phyloP scores from a whole-genome alignment of 2,888 invertebrate species.

The Scrobipalpa atriplicella region DNA sequence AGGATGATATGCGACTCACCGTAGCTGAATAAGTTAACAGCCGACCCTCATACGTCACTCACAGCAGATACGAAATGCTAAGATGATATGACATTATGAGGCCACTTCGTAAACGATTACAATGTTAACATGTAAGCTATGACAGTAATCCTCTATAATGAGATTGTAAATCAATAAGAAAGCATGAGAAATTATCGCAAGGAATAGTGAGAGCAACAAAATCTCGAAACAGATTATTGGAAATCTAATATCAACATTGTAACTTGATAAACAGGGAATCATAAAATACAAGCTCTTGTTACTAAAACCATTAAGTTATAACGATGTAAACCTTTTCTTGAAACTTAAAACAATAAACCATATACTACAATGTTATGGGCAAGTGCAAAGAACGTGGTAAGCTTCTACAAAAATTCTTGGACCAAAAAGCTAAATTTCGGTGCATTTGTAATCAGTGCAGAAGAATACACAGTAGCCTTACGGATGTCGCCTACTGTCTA shows the following conservation, averaged over 20 bases:
- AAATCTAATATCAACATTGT: slow-evolving; percentile 34
- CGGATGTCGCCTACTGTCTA: slow-evolving; percentile 66
- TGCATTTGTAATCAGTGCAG: slow-evolving; percentile 67
- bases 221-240: slow-evolving; percentile 27
- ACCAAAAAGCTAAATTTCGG: slow-evolving; percentile 50
- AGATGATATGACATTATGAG: slow-evolving; percentile 31
- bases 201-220: neutral
- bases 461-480: slow-evolving; percentile 70
- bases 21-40: neutral
- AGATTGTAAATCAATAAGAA: slow-evolving; percentile 14
- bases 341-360: slow-evolving; percentile 26
- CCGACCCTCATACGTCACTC: slow-evolving; percentile 21
- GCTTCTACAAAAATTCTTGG: neutral
- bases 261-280: slow-evolving; percentile 34
- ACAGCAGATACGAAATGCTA: neutral
- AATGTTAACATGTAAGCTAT: slow-evolving; percentile 15
- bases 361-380: slow-evolving; percentile 33
- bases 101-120: slow-evolving; percentile 29
- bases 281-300: slow-evolving; percentile 34
- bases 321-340: slow-evolving; percentile 31
- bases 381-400: slow-evolving; percentile 36
- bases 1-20: neutral
- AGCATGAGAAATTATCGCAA: slow-evolving; percentile 25
- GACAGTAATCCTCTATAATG: slow-evolving; percentile 23
- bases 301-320: slow-evolving; percentile 32